phyloP scores from a whole-genome alignment of 2,113 vertebrate genomes.

The Connochaetes taurinus region DNA sequence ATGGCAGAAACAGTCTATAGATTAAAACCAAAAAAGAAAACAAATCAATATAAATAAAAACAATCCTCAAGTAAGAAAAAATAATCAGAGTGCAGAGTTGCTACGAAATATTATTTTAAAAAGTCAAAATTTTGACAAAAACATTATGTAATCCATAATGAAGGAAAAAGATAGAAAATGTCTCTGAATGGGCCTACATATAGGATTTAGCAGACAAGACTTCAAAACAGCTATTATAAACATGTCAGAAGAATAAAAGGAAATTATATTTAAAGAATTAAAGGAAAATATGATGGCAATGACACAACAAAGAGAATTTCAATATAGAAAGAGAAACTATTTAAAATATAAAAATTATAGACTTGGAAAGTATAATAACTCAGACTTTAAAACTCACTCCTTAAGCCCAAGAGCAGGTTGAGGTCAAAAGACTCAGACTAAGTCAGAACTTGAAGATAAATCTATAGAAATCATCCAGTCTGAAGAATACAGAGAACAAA shows the following conservation, averaged over 20 bases:
- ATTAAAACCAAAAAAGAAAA: background rate
- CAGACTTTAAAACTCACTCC: background rate
- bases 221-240: background rate
- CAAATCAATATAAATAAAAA: background rate
- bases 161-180: background rate
- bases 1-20: background rate
- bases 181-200: background rate
- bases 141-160: background rate
- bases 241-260: background rate
- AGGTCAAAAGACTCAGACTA: background rate
- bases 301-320: background rate
- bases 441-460: background rate
- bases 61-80: background rate
- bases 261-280: conserved; percentile 1
- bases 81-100: background rate
- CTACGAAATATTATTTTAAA: background rate
- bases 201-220: background rate
- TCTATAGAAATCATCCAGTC: background rate
- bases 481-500: conserved; percentile 7
- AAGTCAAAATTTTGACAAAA: background rate
- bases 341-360: conserved; percentile 13
- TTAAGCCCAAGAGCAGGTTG: background rate
- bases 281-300: conserved; percentile 21
- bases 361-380: background rate
- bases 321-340: background rate